Evolutionary conservation across 2,113 vertebrate genomes (phyloP), one percentile per base, ranked within the genome.

Genomic region (Pitta sordida): DNA sequence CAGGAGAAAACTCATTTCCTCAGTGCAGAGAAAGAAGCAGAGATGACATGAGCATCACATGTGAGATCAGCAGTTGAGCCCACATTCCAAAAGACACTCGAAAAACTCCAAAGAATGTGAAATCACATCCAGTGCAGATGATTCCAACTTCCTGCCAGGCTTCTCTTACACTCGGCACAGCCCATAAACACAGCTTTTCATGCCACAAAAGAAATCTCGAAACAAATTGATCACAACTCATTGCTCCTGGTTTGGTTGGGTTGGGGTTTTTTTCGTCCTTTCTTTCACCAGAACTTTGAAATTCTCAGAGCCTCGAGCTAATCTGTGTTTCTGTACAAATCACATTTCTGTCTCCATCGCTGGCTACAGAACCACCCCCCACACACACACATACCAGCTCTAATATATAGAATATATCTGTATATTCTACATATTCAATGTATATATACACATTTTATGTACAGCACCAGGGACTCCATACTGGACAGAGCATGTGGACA

Each of bases 401-500:
- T 56, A 19, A 69, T 77, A 84, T 59, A 85, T 52, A 94, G 93
- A 93, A 88, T 85, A 86, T 65, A 76, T 77, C 19, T 74, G 93
- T 63, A 95, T 94, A 88, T 91, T 87, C 95, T 94, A 95, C 93
- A 94, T 91, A 87, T 39, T 48, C 84, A 36, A 7, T 82, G 94
- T 94, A 96, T 96, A 96, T 96, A 91, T 96, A 93, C 84, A 95
- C 27, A 27, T 67, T 52, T 85, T 95, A 51, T 96, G 90, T 94
- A 96, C 93, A 95, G 87, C 81, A 94, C 82, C 43, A 63, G 82
- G 49, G 69, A 59, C 68, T 84, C 60, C 70, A 74, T 49, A 32
- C 69, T 69, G 74, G 63, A 44, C 65, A 37, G n/a, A 80, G 87
- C 53, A 94, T 55, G 92, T 80, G 85, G 82, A 62, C 59, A 34